These are phyloP conservation scores for Drosophila antonietae DNA, from an alignment of 2,888 invertebrate genomes.

Conservation along the genomic window DNA sequence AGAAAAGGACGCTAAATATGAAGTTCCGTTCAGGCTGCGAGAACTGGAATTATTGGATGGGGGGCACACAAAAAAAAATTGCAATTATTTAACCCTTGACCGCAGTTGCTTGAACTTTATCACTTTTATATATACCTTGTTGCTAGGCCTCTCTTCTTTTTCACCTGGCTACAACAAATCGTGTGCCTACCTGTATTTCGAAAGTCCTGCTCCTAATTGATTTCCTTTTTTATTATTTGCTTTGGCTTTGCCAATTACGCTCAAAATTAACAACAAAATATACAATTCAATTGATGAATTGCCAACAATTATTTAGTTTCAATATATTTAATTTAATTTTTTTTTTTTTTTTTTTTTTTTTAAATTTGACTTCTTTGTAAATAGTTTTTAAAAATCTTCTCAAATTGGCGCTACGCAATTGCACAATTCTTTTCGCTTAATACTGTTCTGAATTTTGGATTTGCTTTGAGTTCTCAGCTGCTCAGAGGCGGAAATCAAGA, in stretches of 20 bases:
- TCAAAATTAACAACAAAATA: slow-evolving; percentile 72
- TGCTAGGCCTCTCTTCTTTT: slow-evolving; percentile 1
- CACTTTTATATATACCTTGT: slow-evolving; percentile 51
- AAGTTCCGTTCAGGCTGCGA: slow-evolving; percentile 22
- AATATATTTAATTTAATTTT: slow-evolving; percentile 30
- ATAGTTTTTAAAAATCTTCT: slow-evolving; percentile 55
- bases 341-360: too few relatives aligned
- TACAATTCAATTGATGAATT: slow-evolving; percentile 51
- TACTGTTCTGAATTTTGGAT: slow-evolving; percentile 46
- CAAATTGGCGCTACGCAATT: slow-evolving; percentile 31
- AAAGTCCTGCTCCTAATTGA: slow-evolving; percentile 30
- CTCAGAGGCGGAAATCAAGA: slow-evolving; percentile 36
- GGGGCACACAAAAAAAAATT: slow-evolving; percentile 44
- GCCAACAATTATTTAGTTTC: slow-evolving; percentile 39
- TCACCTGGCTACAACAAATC: slow-evolving; percentile 19
- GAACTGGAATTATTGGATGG: neutral
- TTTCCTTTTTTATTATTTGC: slow-evolving; percentile 20
- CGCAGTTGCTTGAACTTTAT: slow-evolving; percentile 45
- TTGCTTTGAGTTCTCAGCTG: slow-evolving; percentile 28
- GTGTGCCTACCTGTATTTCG: slow-evolving; percentile 36
- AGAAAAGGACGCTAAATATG: slow-evolving; percentile 49
- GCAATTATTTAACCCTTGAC: slow-evolving; percentile 49
- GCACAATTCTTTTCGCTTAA: slow-evolving; percentile 38
- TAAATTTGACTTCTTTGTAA: slow-evolving; percentile 52
- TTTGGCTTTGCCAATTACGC: slow-evolving; percentile 41